Conservation (phyloP, 2,888 invertebrate genomes). For the Melieria omissa region DNA sequence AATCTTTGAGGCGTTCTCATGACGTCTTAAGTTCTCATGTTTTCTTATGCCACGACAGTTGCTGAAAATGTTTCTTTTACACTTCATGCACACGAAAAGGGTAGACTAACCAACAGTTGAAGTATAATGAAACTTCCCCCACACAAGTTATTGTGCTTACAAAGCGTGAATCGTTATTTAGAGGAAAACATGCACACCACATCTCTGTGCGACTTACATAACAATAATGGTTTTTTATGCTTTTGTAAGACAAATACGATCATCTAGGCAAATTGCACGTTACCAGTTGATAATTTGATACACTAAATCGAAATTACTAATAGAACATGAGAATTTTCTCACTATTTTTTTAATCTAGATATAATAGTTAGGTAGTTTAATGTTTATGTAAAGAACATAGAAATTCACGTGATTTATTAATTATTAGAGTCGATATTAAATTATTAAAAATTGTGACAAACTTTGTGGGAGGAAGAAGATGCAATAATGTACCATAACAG, state of each 20-base stretch:
- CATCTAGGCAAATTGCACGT: conserved; percentile 33
- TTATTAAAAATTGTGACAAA: no score
- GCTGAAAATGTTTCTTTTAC: conserved; percentile 42
- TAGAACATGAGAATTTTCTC: conserved; percentile 46
- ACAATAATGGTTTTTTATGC: neutral
- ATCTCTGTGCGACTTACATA: conserved; percentile 8
- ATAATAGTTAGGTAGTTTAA: no score
- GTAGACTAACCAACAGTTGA: conserved; percentile 41
- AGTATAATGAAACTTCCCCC: conserved; percentile 41
- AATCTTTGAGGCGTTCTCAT: conserved; percentile 56
- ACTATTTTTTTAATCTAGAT: conserved; percentile 10
- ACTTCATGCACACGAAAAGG: conserved; percentile 36
- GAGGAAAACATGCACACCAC: neutral
- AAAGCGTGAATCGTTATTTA: conserved; percentile 46
- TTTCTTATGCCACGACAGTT: conserved; percentile 52
- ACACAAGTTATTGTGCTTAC: conserved; percentile 46
- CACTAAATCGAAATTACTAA: conserved; percentile 28
- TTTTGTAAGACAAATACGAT: conserved; percentile 32
- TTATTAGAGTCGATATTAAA: no score
- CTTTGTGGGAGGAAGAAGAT: no score
- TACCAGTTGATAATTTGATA: conserved; percentile 13
- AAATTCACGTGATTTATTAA: no score
- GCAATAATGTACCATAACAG: no score
- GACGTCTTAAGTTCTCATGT: conserved; percentile 51
- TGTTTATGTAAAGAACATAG: no score